These are phyloP conservation scores for Urocolius indicus DNA, from an alignment of 2,113 vertebrate genomes.

Conservation along the genomic window DNA sequence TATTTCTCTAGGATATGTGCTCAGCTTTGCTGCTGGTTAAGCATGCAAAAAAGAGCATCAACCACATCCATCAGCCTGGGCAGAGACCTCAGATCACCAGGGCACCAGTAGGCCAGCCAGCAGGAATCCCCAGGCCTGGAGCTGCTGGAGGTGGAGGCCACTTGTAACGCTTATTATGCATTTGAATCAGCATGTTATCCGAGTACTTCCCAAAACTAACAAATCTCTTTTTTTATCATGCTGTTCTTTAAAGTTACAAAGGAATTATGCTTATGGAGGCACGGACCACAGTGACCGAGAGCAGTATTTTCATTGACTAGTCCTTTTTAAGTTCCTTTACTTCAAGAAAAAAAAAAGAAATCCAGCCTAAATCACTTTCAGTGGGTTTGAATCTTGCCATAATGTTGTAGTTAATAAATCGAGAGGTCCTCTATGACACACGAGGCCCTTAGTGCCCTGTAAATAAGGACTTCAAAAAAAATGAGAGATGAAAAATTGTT, in stretches of 20 bases:
- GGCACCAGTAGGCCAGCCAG: not conserved
- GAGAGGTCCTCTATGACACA: not conserved
- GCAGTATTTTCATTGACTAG: not conserved
- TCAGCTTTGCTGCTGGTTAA: not conserved
- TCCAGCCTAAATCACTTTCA: not conserved
- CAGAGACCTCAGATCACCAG: rapidly evolving
- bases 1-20: not conserved
- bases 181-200: not conserved
- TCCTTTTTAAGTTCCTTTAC: not conserved
- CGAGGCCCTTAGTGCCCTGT: not conserved
- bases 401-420: not conserved
- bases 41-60: not conserved
- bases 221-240: not conserved
- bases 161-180: not conserved
- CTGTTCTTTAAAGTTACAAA: not conserved
- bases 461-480: not conserved
- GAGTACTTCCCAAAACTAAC: not conserved
- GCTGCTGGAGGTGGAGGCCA: not conserved
- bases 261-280: not conserved
- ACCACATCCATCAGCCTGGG: not conserved
- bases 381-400: not conserved
- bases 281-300: not conserved
- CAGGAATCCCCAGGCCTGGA: not conserved
- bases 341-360: not conserved
- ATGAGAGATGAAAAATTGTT: not conserved